phyloP scores from a whole-genome alignment of 2,888 invertebrate species.

The Eristalis pertinax region DNA sequence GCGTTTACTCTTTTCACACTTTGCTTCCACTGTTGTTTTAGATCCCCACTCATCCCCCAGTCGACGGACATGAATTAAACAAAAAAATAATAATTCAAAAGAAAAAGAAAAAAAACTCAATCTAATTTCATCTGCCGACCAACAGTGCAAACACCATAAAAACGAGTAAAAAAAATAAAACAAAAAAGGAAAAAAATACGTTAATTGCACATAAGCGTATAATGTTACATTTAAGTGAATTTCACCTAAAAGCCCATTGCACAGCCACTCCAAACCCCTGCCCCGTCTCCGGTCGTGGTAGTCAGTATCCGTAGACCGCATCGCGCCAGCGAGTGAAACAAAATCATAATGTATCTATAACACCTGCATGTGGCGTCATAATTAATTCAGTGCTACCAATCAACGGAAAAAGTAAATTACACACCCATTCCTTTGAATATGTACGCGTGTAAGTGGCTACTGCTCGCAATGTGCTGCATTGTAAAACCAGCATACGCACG shows the following conservation, averaged over 20 bases:
- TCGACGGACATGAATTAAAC: background rate
- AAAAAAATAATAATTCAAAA: background rate
- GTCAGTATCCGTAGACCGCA: background rate
- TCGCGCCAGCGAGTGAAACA: conserved; percentile 4
- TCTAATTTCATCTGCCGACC: background rate
- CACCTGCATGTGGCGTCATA: conserved; percentile 63
- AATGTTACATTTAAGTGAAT: conserved; percentile 34
- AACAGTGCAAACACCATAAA: background rate
- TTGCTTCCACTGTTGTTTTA: background rate
- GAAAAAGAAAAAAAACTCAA: background rate
- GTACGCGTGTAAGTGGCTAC: background rate
- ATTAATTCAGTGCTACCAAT: conserved; percentile 59
- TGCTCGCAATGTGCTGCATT: background rate
- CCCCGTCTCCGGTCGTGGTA: too few species aligned
- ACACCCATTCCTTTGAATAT: background rate
- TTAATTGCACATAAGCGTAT: conserved; percentile 38
- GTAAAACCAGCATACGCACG: conserved; percentile 8
- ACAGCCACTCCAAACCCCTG: too few species aligned
- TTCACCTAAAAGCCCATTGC: conserved; percentile 40
- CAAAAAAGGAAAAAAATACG: background rate
- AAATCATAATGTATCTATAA: conserved; percentile 17
- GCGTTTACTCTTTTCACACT: too few species aligned
- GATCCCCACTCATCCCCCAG: background rate
- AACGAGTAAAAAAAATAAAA: background rate
- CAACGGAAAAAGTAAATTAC: conserved; percentile 25